Evolutionary conservation across 2,113 vertebrate species (phyloP), one percentile per base, ranked within the genome.

Genomic region (Cinclus cinclus): DNA sequence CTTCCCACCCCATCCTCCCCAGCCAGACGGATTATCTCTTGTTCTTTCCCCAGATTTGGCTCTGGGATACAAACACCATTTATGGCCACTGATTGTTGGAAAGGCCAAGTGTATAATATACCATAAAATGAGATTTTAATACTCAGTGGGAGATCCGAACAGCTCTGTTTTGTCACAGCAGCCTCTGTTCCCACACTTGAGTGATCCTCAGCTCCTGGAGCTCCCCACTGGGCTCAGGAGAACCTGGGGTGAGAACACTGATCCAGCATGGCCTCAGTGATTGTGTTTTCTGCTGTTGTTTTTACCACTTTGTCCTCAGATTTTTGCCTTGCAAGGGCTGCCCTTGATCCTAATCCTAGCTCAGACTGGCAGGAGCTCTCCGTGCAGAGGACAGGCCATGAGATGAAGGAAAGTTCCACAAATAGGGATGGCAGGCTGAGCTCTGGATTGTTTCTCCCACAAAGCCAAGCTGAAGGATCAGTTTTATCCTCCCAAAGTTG

Each of bases 91-190:
- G 92, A 95, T 97, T 97, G 97, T 95, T 97, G 78, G 15, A 96
- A 95, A 97, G 97, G 97, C 96, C 97, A 97, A 97, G 91, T 83
- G 92, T 95, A 98, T 97, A 98, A 98, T 94, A 96, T 69, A 94
- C 95, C 97, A 98, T 94, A 97, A 98, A 98, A 98, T 97, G 93
- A 97, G 97, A 96, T 97, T 97, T 96, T 95, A 95, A 95, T 97
- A 82, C 97, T 92, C 81, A 7, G 91, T 89, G 91, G 94, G 95
- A 94, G 93, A 95, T 76, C 50, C 28, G 76, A 91, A 82, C 81
- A 33, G 77, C 78, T 93, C 90, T 74, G 74, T 65, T 88, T 79
- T 77, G 71, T 86, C 71, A 52, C 75, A 83, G 81, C 7, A 41
- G 73, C 47, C 65, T 62, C 30, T 39, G 56, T 92, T 96, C 74